Conservation (phyloP, 1,140 invertebrate genomes). For the Brachionus sp. region DNA sequence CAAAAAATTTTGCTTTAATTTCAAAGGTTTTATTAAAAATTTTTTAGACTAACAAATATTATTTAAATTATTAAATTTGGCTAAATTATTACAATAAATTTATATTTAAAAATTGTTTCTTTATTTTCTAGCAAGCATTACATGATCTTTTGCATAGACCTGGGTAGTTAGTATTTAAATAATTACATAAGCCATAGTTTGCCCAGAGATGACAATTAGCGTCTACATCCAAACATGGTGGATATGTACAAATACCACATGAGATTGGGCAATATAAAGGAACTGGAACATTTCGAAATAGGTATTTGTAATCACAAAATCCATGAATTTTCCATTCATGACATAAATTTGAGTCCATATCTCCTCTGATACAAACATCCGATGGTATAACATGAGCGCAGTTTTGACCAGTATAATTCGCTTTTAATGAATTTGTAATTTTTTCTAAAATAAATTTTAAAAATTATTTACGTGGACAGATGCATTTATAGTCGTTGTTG, state of each 20-base stretch:
- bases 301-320: conserved; percentile 14
- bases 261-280: conserved; percentile 13
- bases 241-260: conserved; percentile 9
- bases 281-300: conserved; percentile 13
- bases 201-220: conserved; percentile 26
- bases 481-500: background rate
- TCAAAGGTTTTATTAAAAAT: background rate
- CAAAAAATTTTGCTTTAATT: background rate
- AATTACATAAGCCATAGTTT: background rate
- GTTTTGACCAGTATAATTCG: background rate
- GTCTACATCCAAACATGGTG: background rate
- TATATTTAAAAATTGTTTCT: background rate
- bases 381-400: conserved; percentile 13
- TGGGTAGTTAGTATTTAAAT: background rate
- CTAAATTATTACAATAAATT: background rate
- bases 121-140: conserved; percentile 3
- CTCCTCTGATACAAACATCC: conserved; percentile 26
- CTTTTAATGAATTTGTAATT: background rate
- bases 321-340: background rate
- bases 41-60: background rate
- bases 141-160: conserved; percentile 25
- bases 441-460: no score
- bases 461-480: background rate
- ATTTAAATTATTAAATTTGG: background rate
- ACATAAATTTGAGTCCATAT: background rate